Evolutionary conservation across 2,113 vertebrate species (phyloP), one percentile per base, ranked within the genome.

Genomic region (Hippopotamus amphibius): DNA sequence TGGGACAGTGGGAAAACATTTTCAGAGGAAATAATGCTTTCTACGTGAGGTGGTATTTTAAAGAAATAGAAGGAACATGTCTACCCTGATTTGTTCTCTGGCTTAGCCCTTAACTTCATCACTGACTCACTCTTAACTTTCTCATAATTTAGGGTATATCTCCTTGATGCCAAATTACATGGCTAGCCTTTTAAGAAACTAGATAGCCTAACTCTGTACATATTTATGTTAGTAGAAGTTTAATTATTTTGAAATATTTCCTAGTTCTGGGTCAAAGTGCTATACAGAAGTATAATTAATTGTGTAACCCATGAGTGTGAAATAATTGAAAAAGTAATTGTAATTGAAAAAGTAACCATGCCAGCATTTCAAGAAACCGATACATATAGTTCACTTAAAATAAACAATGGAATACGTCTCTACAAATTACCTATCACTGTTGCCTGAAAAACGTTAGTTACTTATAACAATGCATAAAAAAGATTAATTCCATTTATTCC

Each of bases 241-340:
- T 61, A 95, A 41, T 59, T 81, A 84, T 80, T 96, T 93, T 92
- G 12, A 93, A 93, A 68, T 96, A 76, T 37, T 93, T 85, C 43
- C 3, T 48, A 81, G 12, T 86, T 91, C 9, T 43, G 19, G 14
- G 30, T 83, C n/a, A 96, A 93, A 82, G 15, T 77, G 28, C 46
- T 55, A 14, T 87, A 59, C 19, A 76, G 37, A 86, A 76, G 16
- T 93, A 59, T 6, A 93, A 37, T 21, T 55, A 91, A 65, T 68
- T 76, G 17, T 88, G 30, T 82, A 43, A 88, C 43, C n/a, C 66
- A 11, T 80, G 14, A 69, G 3, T 76, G 7, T 90, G 71, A 77
- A 83, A 71, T 80, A 66, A 59, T 91, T 88, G 57, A 43, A 90
- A 96, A 76, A 63, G 19, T 88, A 84, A 79, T 66, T 33, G 30